phyloP scores from a whole-genome alignment of 2,113 vertebrate genomes.

The Gobiocypris rarus region DNA sequence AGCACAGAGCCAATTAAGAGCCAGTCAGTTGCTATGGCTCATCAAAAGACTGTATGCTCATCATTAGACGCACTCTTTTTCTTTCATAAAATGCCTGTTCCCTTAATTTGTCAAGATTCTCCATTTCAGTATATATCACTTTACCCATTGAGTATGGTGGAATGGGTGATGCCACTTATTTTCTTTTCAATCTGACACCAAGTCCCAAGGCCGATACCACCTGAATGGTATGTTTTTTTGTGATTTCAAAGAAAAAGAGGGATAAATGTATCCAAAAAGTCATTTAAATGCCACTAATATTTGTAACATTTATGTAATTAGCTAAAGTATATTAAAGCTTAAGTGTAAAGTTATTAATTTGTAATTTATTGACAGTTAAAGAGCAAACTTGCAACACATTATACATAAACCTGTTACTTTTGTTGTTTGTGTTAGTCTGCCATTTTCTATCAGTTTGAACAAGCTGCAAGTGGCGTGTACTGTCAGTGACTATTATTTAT shows the following conservation, averaged over 20 bases:
- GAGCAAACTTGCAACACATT: neutral
- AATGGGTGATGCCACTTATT: no score
- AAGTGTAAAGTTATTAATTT: neutral
- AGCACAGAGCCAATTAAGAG: slow-evolving; percentile 41
- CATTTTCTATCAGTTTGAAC: neutral
- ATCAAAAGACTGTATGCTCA: slow-evolving; percentile 10
- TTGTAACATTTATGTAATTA: no score
- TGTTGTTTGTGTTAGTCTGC: neutral
- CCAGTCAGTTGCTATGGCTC: slow-evolving; percentile 4
- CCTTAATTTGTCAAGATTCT: neutral
- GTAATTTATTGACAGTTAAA: neutral
- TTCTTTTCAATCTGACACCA: no score
- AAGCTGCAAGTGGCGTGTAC: neutral
- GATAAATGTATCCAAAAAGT: no score
- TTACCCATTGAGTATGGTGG: no score
- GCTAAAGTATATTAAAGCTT: no score
- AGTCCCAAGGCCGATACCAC: no score
- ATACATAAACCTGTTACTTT: neutral
- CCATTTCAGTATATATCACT: no score
- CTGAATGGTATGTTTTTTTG: no score
- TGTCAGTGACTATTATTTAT: neutral
- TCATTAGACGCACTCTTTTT: neutral
- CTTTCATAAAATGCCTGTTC: neutral
- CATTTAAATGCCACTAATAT: no score
- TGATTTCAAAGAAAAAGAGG: no score